These are phyloP conservation scores for Triplophysa dalaica DNA, from an alignment of 2,113 vertebrate species.

Conservation along the genomic window DNA sequence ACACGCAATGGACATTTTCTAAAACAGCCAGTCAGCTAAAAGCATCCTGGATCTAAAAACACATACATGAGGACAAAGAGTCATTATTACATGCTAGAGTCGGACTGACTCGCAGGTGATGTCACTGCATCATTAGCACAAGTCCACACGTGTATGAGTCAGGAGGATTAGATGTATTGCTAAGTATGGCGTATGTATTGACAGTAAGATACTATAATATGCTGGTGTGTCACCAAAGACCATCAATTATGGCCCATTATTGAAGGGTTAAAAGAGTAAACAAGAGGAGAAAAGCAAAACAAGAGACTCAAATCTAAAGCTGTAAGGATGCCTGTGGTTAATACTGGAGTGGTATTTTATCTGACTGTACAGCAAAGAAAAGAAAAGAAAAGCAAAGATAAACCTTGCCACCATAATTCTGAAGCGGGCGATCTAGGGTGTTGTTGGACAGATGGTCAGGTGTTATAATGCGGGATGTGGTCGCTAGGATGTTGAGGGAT, in stretches of 20 bases:
- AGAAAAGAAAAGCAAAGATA: background rate
- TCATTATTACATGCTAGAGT: slow-evolving; percentile 25
- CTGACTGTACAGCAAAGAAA: background rate
- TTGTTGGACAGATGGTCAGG: background rate
- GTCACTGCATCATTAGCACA: slow-evolving; percentile 43
- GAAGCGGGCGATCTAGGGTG: background rate
- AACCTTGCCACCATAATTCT: background rate
- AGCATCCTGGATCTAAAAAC: slow-evolving; percentile 40
- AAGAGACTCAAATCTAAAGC: slow-evolving; percentile 7
- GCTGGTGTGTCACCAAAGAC: slow-evolving; percentile 9
- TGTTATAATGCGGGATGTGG: no score
- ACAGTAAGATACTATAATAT: slow-evolving; percentile 43
- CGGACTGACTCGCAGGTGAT: slow-evolving; percentile 18
- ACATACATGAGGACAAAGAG: slow-evolving; percentile 45
- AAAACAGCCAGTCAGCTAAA: slow-evolving; percentile 51
- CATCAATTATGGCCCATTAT: slow-evolving; percentile 35
- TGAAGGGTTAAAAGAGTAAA: slow-evolving; percentile 4
- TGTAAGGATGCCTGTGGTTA: background rate
- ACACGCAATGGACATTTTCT: slow-evolving; percentile 7
- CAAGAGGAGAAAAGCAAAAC: slow-evolving; percentile 15
- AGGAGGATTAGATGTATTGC: slow-evolving; percentile 6
- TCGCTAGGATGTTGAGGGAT: no score
- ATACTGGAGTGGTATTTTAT: background rate
- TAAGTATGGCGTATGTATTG: slow-evolving; percentile 33
- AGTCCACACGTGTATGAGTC: slow-evolving; percentile 41